Conservation (phyloP, 2,113 vertebrate genomes). For the Sceloporus tristichus region DNA sequence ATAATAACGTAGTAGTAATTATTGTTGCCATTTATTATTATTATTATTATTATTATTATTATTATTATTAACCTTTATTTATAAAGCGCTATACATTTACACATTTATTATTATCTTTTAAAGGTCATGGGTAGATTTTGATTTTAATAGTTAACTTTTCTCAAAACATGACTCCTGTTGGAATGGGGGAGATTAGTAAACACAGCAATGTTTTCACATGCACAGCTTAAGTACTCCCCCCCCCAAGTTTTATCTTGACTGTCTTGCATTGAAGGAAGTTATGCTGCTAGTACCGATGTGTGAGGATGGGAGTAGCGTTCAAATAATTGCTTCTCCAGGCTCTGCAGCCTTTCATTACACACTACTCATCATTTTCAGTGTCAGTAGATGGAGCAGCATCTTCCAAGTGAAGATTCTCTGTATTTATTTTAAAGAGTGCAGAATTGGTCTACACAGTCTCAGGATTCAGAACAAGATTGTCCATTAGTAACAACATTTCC, state of each 20-base stretch:
- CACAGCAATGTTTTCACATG: not conserved
- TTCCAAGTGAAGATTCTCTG: conserved; percentile 56
- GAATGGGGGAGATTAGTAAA: not conserved
- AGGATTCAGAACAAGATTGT: conserved; percentile 23
- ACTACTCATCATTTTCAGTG: conserved; percentile 60
- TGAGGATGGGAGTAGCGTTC: conserved; percentile 48
- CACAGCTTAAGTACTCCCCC: conserved; percentile 15
- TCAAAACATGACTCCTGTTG: conserved; percentile 24
- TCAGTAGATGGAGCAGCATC: conserved; percentile 57
- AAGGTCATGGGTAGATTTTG: not conserved
- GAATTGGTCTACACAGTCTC: conserved; percentile 29
- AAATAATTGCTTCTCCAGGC: conserved; percentile 51
- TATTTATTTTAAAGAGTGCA: conserved; percentile 52
- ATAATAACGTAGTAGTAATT: not conserved
- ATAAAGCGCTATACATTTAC: no score
- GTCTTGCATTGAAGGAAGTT: conserved; percentile 25
- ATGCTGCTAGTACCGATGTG: conserved; percentile 10
- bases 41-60: not conserved
- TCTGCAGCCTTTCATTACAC: conserved; percentile 58
- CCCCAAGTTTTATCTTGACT: conserved; percentile 4
- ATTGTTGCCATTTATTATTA: not conserved
- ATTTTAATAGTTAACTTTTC: conserved; percentile 1
- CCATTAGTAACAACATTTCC: not conserved
- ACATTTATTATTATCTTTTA: not conserved
- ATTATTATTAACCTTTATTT: not conserved